Evolutionary conservation across 2,797 vertebrate genomes (phyloP), one percentile per base, ranked within the genome.

Genomic region (Peromyscus melanophrys): DNA sequence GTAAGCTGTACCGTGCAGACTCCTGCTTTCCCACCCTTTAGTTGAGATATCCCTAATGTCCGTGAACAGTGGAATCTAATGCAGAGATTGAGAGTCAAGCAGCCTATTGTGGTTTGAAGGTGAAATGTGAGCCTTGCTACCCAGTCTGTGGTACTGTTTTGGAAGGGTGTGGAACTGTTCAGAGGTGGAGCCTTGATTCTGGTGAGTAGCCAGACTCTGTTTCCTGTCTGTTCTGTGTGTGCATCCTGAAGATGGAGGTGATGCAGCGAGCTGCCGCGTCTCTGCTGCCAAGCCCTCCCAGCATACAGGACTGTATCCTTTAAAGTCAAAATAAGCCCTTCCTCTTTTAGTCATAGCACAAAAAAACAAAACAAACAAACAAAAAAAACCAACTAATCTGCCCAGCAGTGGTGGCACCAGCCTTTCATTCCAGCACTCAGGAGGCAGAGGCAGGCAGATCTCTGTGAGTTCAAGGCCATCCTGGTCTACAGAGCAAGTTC

Each of bases 351-450:
- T 14, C 19, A 34, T 6, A 85, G 43, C 40, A 31, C 0, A n/a
- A n/a, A n/a, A n/a, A n/a, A n/a, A n/a, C n/a, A n/a, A n/a, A n/a
- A n/a, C n/a, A n/a, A n/a, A n/a, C n/a, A n/a, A n/a, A n/a, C 43
- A 65, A 65, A 40, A 34, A 49, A 49, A 85, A 40, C 29, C 29
- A 34, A 1, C 29, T 34, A 34, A 49, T 85, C 43, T 40, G 14
- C 37, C 11, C 1, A 13, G 14, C 57, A 4, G 6, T 17, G 37
- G 37, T 43, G 57, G 57, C 0, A 0, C 37, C 6, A 0, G 57
- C 37, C 25, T 63, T 83, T 17, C 29, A 31, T 31, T 4, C 57
- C 27, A 29, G 25, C 57, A 31, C 37, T 63, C 9, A 4, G 8
- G 29, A 40, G 57, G 57, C 57, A 61, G 57, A 43, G 59, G 57